These are phyloP conservation scores for Ictalurus punctatus DNA, from an alignment of 2,113 vertebrate genomes.

Conservation along the genomic window DNA sequence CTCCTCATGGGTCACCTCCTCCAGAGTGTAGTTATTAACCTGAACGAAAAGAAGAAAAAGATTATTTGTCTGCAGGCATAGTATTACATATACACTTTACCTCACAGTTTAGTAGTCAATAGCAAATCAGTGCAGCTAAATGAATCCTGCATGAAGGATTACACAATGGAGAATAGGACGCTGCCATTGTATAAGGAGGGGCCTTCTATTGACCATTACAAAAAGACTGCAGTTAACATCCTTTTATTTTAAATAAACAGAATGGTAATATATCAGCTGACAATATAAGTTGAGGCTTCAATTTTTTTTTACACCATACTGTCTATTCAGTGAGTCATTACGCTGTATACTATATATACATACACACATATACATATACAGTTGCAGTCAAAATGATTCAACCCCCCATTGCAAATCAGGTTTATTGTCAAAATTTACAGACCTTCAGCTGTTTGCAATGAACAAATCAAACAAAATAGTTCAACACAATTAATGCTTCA, in stretches of 20 bases:
- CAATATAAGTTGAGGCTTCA: background rate
- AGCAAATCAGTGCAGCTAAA: conserved; percentile 41
- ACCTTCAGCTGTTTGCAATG: too few species aligned
- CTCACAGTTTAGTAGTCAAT: conserved; percentile 34
- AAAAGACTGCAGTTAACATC: background rate
- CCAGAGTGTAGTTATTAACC: conserved; percentile 97
- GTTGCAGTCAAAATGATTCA: too few species aligned
- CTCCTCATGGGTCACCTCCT: conserved; percentile 96
- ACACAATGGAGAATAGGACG: background rate
- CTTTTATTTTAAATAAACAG: background rate
- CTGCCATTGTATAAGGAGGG: background rate
- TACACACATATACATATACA: too few species aligned
- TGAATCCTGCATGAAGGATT: conserved; percentile 40
- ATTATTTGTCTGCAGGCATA: conserved; percentile 9
- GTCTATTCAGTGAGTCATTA: too few species aligned
- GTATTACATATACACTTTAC: background rate
- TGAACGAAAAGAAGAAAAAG: conserved; percentile 54
- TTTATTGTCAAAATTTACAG: too few species aligned
- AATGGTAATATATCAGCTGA: background rate
- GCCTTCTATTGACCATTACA: background rate
- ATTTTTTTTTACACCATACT: too few species aligned
- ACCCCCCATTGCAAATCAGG: too few species aligned
- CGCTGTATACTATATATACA: too few species aligned
- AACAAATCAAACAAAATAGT: too few species aligned
- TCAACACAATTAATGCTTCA: too few species aligned